Percentiles rank a stretch among this genome's conserved stretches.
Evolutionary conservation across 2,888 invertebrate species (phyloP).

Genomic region (Thera britannica): DNA sequence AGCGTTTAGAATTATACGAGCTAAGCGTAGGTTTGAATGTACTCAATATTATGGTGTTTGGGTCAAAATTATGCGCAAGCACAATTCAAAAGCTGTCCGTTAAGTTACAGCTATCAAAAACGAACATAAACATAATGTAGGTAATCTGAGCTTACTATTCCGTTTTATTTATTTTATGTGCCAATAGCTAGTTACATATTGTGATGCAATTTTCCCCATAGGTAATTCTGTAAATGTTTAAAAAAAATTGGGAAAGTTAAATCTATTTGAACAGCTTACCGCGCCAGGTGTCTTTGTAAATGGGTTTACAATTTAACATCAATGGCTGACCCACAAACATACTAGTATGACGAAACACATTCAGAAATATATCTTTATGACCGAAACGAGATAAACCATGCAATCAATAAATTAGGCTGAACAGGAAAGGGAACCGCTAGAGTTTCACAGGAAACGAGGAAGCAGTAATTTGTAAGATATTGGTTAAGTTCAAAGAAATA

Average conservation of each 20-base stretch:
- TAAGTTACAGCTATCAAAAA: constrained; percentile 13
- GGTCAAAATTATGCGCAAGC: constrained; percentile 14
- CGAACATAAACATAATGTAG: constrained; percentile 12
- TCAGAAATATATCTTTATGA: constrained; percentile 36
- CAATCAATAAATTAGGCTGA: constrained; percentile 34
- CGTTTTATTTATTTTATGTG: constrained; percentile 19
- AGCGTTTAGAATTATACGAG: constrained; percentile 7
- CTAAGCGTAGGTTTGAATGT: constrained; percentile 22
- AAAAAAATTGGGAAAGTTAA: constrained; percentile 9
- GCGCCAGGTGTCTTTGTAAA: constrained; percentile 35
- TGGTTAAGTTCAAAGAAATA: constrained; percentile 6
- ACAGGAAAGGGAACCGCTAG: constrained; percentile 30
- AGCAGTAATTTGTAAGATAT: constrained; percentile 3
- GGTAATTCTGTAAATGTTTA: constrained; percentile 7
- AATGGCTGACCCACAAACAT: constrained; percentile 58
- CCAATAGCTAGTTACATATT: neutral
- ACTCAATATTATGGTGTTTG: constrained; percentile 20
- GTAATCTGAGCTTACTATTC: constrained; percentile 20
- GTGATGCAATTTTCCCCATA: constrained; percentile 14
- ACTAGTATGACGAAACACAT: constrained; percentile 48
- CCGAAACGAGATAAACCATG: constrained; percentile 37
- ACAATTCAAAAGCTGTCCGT: constrained; percentile 9
- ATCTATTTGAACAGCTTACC: constrained; percentile 27
- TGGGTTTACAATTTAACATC: constrained; percentile 27
- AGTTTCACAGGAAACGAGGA: constrained; percentile 19